A percentile compares a stretch with the other conserved stretches of the same genome.
Conservation (phyloP, 1,140 invertebrate species). For the Tetramorium parvispinum region DNA sequence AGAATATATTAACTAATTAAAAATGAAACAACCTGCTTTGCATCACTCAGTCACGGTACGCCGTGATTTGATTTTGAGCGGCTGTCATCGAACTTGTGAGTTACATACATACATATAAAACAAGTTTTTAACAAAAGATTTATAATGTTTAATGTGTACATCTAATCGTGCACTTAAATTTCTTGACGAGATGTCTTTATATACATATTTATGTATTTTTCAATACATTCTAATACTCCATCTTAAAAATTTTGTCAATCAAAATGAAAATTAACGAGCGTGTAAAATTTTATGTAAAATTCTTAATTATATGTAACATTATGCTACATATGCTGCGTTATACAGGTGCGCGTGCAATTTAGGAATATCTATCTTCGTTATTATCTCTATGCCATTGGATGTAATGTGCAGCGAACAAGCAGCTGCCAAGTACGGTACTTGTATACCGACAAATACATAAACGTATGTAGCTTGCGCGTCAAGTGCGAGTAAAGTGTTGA, state of each 20-base stretch:
- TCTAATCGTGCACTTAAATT: not conserved
- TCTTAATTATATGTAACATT: not conserved
- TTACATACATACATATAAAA: not conserved
- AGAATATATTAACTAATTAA: not conserved
- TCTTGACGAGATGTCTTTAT: not conserved
- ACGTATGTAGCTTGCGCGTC: not conserved
- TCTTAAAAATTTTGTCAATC: not conserved
- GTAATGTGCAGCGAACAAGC: not conserved
- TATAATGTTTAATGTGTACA: too few relatives aligned
- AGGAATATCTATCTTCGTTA: slow-evolving; percentile 11
- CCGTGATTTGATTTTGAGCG: not conserved
- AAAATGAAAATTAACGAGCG: not conserved
- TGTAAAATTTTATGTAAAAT: not conserved
- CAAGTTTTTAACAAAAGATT: not conserved
- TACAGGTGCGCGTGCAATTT: not conserved
- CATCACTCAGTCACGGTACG: too few relatives aligned
- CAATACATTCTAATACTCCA: not conserved
- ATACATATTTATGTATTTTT: not conserved
- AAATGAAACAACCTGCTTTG: not conserved
- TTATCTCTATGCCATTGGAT: not conserved
- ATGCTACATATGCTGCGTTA: not conserved
- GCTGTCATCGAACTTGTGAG: not conserved
- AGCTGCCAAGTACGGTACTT: not conserved
- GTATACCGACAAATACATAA: not conserved
- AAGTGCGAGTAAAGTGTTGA: not conserved